Conservation (phyloP, 1,140 invertebrate species). For the Pogonomyrmex californicus region DNA sequence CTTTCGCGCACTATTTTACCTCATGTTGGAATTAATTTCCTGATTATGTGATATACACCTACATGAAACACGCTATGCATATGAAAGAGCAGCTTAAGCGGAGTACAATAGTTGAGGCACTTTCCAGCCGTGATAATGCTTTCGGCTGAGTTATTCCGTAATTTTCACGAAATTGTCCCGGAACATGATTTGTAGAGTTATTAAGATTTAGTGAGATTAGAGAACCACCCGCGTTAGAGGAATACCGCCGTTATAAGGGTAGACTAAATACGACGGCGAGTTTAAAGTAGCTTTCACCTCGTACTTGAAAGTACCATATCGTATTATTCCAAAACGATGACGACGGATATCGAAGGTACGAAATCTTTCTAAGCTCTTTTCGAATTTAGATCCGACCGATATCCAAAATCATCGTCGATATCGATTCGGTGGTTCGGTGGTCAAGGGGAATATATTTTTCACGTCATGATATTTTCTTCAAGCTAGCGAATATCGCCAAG, state of each 20-base stretch:
- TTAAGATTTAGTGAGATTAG: constrained; percentile 76
- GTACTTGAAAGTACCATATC: background rate
- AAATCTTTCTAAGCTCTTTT: background rate
- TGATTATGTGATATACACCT: constrained; percentile 71
- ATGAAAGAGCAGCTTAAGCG: constrained; percentile 75
- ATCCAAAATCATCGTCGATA: background rate
- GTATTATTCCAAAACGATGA: constrained; percentile 17
- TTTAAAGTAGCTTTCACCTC: constrained; percentile 41
- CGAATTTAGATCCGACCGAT: background rate
- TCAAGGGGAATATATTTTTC: too few species aligned
- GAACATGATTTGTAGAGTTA: constrained; percentile 73
- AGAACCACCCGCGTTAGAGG: constrained; percentile 15
- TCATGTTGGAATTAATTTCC: constrained; percentile 72
- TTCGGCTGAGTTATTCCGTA: constrained; percentile 74
- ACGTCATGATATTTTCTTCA: background rate
- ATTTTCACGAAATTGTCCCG: constrained; percentile 76
- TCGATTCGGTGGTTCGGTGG: background rate
- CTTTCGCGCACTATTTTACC: constrained; percentile 53
- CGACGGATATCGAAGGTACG: constrained; percentile 23
- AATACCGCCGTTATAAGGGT: constrained; percentile 46
- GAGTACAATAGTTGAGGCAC: constrained; percentile 73
- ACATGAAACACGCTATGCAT: constrained; percentile 69
- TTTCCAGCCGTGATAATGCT: constrained; percentile 74
- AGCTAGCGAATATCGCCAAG: too few species aligned
- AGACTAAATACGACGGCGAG: constrained; percentile 54